Conservation (phyloP, 2,888 invertebrate genomes). For the Terebella lapidaria region DNA sequence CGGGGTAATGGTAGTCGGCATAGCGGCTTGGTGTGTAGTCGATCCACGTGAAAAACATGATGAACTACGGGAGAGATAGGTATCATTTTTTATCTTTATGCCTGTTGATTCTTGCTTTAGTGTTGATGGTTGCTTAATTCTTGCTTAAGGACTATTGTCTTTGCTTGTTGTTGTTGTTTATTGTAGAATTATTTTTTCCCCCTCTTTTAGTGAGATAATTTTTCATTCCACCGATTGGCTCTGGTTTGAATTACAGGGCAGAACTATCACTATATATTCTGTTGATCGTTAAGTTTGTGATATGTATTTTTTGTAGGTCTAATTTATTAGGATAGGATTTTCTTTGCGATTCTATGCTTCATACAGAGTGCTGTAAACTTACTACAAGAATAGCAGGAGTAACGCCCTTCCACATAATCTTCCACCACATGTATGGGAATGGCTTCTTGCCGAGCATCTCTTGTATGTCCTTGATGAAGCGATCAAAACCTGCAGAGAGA, state of each 20-base stretch:
- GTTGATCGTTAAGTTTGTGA: too few relatives aligned
- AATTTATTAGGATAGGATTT: neutral
- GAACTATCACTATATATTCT: too few relatives aligned
- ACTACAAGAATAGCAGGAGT: conserved; percentile 37
- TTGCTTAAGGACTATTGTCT: too few relatives aligned
- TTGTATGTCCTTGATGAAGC: conserved; percentile 38
- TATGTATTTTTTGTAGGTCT: too few relatives aligned
- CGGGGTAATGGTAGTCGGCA: conserved; percentile 37
- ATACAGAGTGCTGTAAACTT: conserved; percentile 24
- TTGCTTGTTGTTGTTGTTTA: too few relatives aligned
- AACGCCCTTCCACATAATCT: conserved; percentile 34
- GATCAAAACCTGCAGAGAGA: conserved; percentile 28
- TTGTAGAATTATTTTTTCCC: too few relatives aligned
- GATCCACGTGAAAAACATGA: conserved; percentile 46
- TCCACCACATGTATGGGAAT: conserved; percentile 37
- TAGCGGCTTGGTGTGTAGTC: conserved; percentile 39
- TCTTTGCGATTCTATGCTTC: neutral
- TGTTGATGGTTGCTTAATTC: too few relatives aligned
- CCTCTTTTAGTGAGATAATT: too few relatives aligned
- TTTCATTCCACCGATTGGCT: too few relatives aligned
- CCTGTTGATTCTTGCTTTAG: too few relatives aligned
- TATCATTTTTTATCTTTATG: neutral
- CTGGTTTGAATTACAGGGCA: too few relatives aligned
- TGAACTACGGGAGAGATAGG: conserved; percentile 57
- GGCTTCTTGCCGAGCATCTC: conserved; percentile 38